These are phyloP conservation scores for Kryptopterus vitreolus DNA, from an alignment of 2,797 vertebrate genomes.

Conservation along the genomic window DNA sequence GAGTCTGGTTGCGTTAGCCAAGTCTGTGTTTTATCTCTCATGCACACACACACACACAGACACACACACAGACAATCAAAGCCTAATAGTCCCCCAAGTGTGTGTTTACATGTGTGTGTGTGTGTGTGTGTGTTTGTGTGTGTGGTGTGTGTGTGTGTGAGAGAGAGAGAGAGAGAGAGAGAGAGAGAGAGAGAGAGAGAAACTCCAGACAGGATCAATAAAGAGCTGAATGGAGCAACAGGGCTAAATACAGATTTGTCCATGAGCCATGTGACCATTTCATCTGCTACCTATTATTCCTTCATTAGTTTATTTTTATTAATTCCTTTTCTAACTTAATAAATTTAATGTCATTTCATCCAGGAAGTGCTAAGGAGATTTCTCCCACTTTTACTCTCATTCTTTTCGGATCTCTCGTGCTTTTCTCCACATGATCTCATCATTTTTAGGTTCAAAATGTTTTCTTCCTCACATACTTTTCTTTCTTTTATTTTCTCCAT, in stretches of 20 bases:
- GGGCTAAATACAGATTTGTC: neutral
- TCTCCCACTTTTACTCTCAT: neutral
- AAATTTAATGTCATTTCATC: no score
- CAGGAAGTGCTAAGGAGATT: neutral
- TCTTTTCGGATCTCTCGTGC: neutral
- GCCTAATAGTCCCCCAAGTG: neutral
- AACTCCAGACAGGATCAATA: neutral
- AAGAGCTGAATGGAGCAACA: neutral
- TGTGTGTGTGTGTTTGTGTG: neutral
- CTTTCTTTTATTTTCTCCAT: neutral
- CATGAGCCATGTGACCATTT: neutral
- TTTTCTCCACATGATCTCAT: neutral
- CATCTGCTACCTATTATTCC: neutral
- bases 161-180: no score
- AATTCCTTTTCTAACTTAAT: neutral
- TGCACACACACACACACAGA: neutral
- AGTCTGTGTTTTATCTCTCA: slow-evolving; percentile 14
- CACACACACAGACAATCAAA: neutral
- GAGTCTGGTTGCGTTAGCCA: slow-evolving; percentile 1
- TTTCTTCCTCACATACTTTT: neutral
- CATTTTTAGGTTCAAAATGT: neutral
- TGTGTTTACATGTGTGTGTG: neutral
- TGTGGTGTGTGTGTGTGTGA: no score
- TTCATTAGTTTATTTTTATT: neutral
- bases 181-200: no score